A percentile compares a stretch with the other conserved stretches of the same genome.
These are phyloP conservation scores for Ceryle rudis DNA, from an alignment of 2,797 vertebrate genomes.

Conservation along the genomic window DNA sequence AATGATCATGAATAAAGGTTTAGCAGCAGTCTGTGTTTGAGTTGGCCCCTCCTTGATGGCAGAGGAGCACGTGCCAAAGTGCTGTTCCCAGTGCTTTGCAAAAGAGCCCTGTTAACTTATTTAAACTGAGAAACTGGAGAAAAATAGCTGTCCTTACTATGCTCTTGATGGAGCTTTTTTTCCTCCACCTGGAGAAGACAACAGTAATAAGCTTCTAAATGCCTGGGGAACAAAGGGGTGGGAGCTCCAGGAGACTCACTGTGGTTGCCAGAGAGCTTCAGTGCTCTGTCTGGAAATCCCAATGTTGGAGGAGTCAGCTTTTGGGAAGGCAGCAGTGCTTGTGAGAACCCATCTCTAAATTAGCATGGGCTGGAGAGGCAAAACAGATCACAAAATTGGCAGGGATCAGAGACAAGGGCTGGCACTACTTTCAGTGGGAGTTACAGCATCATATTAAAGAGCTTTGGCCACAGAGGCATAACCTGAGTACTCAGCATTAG, in stretches of 20 bases:
- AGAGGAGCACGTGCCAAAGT: accelerated
- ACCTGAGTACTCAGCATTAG: neutral
- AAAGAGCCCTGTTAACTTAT: neutral
- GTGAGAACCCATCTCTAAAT: neutral
- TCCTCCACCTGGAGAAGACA: neutral
- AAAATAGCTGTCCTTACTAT: neutral
- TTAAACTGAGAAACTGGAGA: neutral
- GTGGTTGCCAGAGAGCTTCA: neutral
- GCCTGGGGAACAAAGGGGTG: neutral
- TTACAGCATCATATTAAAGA: neutral
- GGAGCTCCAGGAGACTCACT: accelerated
- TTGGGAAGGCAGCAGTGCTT: neutral
- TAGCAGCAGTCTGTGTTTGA: neutral
- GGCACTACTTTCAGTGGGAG: neutral
- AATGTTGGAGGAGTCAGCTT: accelerated
- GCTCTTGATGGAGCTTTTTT: neutral
- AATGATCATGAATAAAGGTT: neutral
- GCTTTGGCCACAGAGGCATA: neutral
- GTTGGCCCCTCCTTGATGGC: neutral
- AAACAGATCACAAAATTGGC: neutral
- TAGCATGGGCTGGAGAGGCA: neutral
- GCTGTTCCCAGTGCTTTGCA: neutral
- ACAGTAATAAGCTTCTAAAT: neutral
- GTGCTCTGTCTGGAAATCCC: neutral
- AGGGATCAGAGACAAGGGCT: neutral